Evolutionary conservation across 2,113 vertebrate genomes (phyloP).

Genomic region (Xyrauchen texanus): DNA sequence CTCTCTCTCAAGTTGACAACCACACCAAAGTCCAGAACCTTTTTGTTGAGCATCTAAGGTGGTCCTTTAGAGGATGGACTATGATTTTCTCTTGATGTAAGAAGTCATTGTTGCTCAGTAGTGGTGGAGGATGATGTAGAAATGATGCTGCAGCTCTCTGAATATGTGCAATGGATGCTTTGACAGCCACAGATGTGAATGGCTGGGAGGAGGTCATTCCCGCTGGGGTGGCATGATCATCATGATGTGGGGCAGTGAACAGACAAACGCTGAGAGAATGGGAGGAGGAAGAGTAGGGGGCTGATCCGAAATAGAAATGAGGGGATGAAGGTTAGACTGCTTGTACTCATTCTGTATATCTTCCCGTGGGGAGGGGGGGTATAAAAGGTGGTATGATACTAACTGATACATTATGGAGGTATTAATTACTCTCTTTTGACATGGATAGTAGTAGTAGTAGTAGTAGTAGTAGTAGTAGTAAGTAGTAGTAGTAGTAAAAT

Average conservation of each 20-base stretch:
- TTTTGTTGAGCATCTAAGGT: conserved; percentile 3
- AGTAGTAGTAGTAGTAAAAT: no score
- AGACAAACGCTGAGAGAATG: conserved; percentile 39
- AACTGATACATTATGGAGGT: conserved; percentile 18
- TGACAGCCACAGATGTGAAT: conserved; percentile 47
- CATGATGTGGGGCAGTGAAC: conserved; percentile 60
- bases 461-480: no score
- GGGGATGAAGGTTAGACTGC: background rate
- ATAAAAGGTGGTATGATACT: conserved; percentile 18
- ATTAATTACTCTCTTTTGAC: conserved; percentile 46
- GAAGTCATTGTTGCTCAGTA: conserved; percentile 19
- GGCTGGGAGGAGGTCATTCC: conserved; percentile 61
- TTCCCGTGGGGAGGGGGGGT: background rate
- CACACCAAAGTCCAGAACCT: background rate
- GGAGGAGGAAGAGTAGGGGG: conserved; percentile 12
- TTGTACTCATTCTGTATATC: background rate
- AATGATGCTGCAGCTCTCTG: conserved; percentile 11
- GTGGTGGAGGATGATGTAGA: conserved; percentile 36
- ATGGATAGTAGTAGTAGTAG: background rate
- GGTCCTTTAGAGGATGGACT: background rate
- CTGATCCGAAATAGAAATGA: conserved; percentile 40
- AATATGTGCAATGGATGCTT: conserved; percentile 31
- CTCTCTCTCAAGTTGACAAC: background rate
- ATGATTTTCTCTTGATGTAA: background rate
- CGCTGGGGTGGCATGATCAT: conserved; percentile 61